Percentiles rank a stretch among this genome's conserved stretches.
These are phyloP conservation scores for Melipona beecheii DNA, from an alignment of 2,888 invertebrate genomes.

Conservation along the genomic window DNA sequence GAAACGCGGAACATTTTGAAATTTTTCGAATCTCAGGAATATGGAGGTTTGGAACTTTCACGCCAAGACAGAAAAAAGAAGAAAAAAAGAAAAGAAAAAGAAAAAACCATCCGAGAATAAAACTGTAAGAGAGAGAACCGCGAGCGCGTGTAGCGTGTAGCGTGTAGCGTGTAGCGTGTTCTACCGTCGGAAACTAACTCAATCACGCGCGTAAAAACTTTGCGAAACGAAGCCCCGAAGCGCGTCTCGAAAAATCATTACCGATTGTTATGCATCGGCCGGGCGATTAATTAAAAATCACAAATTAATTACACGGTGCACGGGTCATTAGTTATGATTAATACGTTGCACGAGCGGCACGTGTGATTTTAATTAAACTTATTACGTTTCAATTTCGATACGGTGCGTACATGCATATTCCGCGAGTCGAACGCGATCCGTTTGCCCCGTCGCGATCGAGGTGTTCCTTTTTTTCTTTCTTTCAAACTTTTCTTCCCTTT, in stretches of 20 bases:
- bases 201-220: neutral
- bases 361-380: slow-evolving; percentile 29
- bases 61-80: no score
- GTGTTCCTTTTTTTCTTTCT: no score
- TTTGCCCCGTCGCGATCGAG: neutral
- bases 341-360: slow-evolving; percentile 8
- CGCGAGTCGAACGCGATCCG: neutral
- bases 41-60: no score
- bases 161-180: no score
- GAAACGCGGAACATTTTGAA: no score
- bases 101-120: no score
- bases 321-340: slow-evolving; percentile 26
- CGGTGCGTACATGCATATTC: neutral
- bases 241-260: neutral
- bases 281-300: slow-evolving; percentile 26
- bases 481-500: neutral
- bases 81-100: no score
- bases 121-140: neutral
- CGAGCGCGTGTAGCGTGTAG: no score
- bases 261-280: slow-evolving; percentile 1
- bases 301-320: slow-evolving; percentile 18
- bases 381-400: slow-evolving; percentile 15
- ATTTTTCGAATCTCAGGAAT: no score
- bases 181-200: neutral
- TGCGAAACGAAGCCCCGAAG: neutral